A percentile compares a stretch with the other conserved stretches of the same genome.
Conservation (phyloP, 2,888 invertebrate species). For the Lasioglossum marginatum region DNA sequence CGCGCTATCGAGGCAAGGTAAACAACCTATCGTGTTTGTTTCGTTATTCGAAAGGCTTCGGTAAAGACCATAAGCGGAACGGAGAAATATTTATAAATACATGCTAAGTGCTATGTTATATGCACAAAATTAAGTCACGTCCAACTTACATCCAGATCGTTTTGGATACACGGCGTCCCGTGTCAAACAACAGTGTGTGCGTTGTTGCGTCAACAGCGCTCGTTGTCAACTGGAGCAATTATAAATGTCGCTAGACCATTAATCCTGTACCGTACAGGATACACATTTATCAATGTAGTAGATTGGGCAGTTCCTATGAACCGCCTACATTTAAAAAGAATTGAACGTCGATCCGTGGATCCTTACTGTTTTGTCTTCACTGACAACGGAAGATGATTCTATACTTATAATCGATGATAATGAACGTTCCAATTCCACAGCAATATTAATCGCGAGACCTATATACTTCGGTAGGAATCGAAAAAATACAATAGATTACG, state of each 20-base stretch:
- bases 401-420: slow-evolving; percentile 56
- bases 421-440: slow-evolving; percentile 70
- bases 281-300: slow-evolving; percentile 43
- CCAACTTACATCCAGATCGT: slow-evolving; percentile 40
- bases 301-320: slow-evolving; percentile 45
- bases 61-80: slow-evolving; percentile 53
- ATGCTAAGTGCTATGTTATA: slow-evolving; percentile 50
- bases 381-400: slow-evolving; percentile 34
- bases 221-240: slow-evolving; percentile 37
- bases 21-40: slow-evolving; percentile 56
- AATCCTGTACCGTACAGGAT: slow-evolving; percentile 27
- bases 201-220: slow-evolving; percentile 19
- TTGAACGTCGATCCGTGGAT: slow-evolving; percentile 46
- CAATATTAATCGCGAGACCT: slow-evolving; percentile 64
- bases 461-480: slow-evolving; percentile 52
- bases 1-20: slow-evolving; percentile 60
- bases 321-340: slow-evolving; percentile 49
- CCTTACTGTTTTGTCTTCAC: slow-evolving; percentile 23
- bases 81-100: slow-evolving; percentile 55
- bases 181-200: slow-evolving; percentile 23
- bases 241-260: slow-evolving; percentile 49
- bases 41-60: slow-evolving; percentile 53
- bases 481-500: slow-evolving; percentile 61
- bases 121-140: slow-evolving; percentile 46
- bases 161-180: slow-evolving; percentile 26